A percentile compares a stretch with the other conserved stretches of the same genome.
phyloP scores from a whole-genome alignment of 2,113 vertebrate genomes.

The Mandrillus leucophaeus region DNA sequence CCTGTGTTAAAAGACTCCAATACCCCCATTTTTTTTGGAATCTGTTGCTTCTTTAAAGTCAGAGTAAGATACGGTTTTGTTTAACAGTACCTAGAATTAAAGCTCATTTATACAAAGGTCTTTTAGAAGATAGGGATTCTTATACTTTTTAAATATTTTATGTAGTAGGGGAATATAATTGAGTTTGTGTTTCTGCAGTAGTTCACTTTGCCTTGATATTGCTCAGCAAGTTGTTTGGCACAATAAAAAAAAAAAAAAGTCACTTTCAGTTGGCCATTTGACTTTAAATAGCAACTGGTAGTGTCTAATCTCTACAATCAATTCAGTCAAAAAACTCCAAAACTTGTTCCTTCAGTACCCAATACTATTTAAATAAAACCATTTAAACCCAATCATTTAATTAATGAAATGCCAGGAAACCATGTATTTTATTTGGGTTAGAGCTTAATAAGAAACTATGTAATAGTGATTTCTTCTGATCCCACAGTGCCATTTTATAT shows the following conservation, averaged over 20 bases:
- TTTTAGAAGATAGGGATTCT: not conserved
- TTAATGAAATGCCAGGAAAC: not conserved
- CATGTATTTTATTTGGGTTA: not conserved
- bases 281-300: not conserved
- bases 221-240: not conserved
- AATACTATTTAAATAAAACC: not conserved
- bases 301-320: not conserved
- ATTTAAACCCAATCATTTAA: not conserved
- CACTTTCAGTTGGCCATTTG: not conserved
- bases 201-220: not conserved
- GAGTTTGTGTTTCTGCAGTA: not conserved
- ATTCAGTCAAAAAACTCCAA: not conserved
- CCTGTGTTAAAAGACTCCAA: not conserved
- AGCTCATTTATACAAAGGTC: not conserved
- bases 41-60: not conserved
- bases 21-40: not conserved
- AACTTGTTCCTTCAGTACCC: not conserved
- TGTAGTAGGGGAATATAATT: not conserved
- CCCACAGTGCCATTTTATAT: not conserved
- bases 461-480: not conserved
- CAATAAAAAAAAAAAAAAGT: not conserved
- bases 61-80: not conserved
- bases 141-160: not conserved
- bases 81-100: not conserved
- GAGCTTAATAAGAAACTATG: not conserved